Evolutionary conservation across 2,888 invertebrate genomes (phyloP).

Genomic region (Lithosia quadra): DNA sequence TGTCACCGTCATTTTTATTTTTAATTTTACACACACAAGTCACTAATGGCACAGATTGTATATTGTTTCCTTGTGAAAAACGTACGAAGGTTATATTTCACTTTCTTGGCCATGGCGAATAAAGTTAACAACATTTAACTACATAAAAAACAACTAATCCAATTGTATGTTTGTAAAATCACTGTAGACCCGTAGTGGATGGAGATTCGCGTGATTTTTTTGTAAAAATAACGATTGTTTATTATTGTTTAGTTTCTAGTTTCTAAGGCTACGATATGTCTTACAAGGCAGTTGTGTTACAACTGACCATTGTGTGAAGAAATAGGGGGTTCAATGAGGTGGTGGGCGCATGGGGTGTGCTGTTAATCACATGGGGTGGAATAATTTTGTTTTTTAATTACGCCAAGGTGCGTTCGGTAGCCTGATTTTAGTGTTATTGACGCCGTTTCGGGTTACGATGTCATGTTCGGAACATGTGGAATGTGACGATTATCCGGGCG

Average conservation of each 20-base stretch:
- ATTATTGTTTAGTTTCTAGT: conserved; percentile 83
- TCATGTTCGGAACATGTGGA: conserved; percentile 54
- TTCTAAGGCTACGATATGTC: conserved; percentile 82
- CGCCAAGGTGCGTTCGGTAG: conserved; percentile 76
- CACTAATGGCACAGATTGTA: conserved; percentile 54
- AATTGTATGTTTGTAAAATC: conserved; percentile 33
- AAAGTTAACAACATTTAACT: conserved; percentile 34
- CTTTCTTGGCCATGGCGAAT: conserved; percentile 61
- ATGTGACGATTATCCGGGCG: conserved; percentile 47
- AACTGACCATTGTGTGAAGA: conserved; percentile 83
- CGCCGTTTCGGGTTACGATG: conserved; percentile 59
- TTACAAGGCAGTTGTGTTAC: conserved; percentile 75
- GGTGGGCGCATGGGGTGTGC: conserved; percentile 58
- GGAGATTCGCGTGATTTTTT: conserved; percentile 23
- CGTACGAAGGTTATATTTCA: conserved; percentile 68
- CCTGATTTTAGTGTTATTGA: conserved; percentile 65
- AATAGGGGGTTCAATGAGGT: conserved; percentile 65
- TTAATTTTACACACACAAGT: conserved; percentile 45
- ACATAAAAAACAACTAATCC: conserved; percentile 30
- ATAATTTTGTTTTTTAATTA: conserved; percentile 86
- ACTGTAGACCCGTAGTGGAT: conserved; percentile 24
- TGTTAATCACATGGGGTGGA: conserved; percentile 81
- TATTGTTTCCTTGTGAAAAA: conserved; percentile 56
- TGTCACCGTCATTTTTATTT: conserved; percentile 72
- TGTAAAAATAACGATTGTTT: conserved; percentile 68